Percentiles rank a stretch among this genome's conserved stretches.
These are phyloP conservation scores for Andricus curvator DNA, from an alignment of 2,888 invertebrate genomes.

Conservation along the genomic window DNA sequence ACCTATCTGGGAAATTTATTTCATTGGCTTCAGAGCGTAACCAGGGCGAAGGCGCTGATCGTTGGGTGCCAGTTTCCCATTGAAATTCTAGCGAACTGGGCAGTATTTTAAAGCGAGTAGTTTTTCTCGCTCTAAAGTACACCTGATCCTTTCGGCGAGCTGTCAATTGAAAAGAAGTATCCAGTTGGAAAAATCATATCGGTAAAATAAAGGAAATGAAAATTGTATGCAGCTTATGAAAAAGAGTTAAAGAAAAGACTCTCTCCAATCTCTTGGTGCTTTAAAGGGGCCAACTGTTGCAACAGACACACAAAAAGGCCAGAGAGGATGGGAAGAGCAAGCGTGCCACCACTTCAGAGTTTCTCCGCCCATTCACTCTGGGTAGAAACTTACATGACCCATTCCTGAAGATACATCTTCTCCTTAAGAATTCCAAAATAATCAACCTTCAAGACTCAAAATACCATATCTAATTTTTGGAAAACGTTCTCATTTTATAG, in stretches of 20 bases:
- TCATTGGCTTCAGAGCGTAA: slow-evolving; percentile 11
- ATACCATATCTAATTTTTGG: too few relatives aligned
- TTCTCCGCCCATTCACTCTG: slow-evolving; percentile 53
- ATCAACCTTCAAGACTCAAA: neutral
- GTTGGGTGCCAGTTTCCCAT: slow-evolving; percentile 17
- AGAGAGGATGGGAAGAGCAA: slow-evolving; percentile 46
- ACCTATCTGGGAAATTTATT: slow-evolving; percentile 22
- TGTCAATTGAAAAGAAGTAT: slow-evolving; percentile 12
- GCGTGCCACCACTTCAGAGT: slow-evolving; percentile 59
- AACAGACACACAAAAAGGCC: slow-evolving; percentile 69
- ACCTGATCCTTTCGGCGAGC: slow-evolving; percentile 9
- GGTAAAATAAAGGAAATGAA: neutral
- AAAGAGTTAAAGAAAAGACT: slow-evolving; percentile 64
- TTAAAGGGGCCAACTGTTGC: slow-evolving; percentile 76
- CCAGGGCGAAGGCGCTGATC: neutral
- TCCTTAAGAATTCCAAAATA: neutral
- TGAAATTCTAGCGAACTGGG: slow-evolving; percentile 18
- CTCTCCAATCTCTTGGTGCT: slow-evolving; percentile 58
- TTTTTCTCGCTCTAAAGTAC: neutral
- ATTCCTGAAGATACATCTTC: neutral
- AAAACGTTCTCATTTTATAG: neutral
- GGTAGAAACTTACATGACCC: neutral
- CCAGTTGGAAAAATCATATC: neutral
- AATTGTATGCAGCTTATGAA: slow-evolving; percentile 65
- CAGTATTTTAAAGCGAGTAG: slow-evolving; percentile 1